phyloP scores from a whole-genome alignment of 2,888 invertebrate genomes.

The Eupithecia exiguata region DNA sequence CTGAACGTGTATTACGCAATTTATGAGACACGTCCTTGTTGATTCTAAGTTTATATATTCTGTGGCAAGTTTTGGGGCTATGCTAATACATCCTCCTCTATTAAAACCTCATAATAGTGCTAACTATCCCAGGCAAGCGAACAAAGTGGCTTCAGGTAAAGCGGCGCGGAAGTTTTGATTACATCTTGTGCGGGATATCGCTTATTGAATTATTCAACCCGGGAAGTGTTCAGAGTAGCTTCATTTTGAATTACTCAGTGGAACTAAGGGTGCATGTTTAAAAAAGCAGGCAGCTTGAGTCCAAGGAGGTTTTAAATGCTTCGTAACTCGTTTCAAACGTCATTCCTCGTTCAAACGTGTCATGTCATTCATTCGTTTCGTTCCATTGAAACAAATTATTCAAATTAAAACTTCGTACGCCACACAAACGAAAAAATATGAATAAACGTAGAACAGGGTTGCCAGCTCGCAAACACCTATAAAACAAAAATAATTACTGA shows the following conservation, averaged over 20 bases:
- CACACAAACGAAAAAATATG: too few relatives aligned
- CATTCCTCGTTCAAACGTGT: neutral
- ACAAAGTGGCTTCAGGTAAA: constrained; percentile 47
- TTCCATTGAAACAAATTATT: neutral
- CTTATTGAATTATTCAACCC: constrained; percentile 70
- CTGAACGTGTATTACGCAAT: neutral
- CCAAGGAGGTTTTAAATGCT: neutral
- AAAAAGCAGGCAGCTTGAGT: constrained; percentile 9
- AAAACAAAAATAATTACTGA: neutral
- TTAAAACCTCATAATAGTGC: constrained; percentile 18
- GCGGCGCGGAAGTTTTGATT: constrained; percentile 63
- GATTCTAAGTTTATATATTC: neutral
- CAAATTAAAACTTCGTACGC: neutral
- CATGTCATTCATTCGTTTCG: neutral
- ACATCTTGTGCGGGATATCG: constrained; percentile 61
- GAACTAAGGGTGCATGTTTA: constrained; percentile 47
- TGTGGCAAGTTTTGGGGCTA: constrained; percentile 23
- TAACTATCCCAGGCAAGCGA: constrained; percentile 15
- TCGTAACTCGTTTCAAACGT: neutral
- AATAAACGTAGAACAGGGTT: neutral
- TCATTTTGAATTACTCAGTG: constrained; percentile 63
- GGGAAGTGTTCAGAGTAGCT: constrained; percentile 50
- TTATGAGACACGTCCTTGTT: neutral
- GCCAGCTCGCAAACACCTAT: neutral
- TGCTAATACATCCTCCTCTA: constrained; percentile 12